Evolutionary conservation across 2,797 vertebrate species (phyloP), one percentile per base, ranked within the genome.

Genomic region (Lepilemur ruficaudatus): DNA sequence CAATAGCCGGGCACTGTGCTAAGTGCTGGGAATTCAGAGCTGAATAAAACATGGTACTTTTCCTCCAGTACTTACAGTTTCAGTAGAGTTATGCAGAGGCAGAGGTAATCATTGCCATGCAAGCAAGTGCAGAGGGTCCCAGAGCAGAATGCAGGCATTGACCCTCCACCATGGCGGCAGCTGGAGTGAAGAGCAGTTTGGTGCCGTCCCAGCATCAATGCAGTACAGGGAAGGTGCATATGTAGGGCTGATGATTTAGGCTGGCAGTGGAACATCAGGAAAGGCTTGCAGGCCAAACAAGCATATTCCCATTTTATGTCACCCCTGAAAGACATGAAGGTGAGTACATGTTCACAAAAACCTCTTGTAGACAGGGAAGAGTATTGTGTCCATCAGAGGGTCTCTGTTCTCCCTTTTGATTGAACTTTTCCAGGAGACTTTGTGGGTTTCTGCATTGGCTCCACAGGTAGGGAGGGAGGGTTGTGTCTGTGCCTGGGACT

Each of bases 341-440:
- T 13, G 30, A 46, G 38, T 4, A 18, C 5, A 32, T 4, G 23
- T 59, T 83, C 69, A 59, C 41, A 87, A 43, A 96, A 41, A 46
- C 10, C 52, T 81, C 35, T 52, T 32, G 2, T 63, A 38, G 46
- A 43, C 15, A 67, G 48, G 7, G 30, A 63, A 80, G 3, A 23
- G 17, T 5, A 41, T 9, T 32, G 18, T 10, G 35, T 30, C 22
- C 10, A 11, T 30, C 23, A n/a, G 50, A 55, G 23, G 59, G 3
- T 22, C 81, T 76, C 79, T 65, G 30, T 2, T 46, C 14, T 50
- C 32, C 52, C 12, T 55, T 32, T 35, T n/a, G 28, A 23, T 9
- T 38, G 32, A 67, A 41, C 35, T 43, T 57, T 79, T 12, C 63
- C 35, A 55, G 0, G 0, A 84, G 28, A 3, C 35, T 55, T 4